A percentile compares a stretch with the other conserved stretches of the same genome.
These are phyloP conservation scores for Bombylius major DNA, from an alignment of 2,888 invertebrate genomes.

Conservation along the genomic window DNA sequence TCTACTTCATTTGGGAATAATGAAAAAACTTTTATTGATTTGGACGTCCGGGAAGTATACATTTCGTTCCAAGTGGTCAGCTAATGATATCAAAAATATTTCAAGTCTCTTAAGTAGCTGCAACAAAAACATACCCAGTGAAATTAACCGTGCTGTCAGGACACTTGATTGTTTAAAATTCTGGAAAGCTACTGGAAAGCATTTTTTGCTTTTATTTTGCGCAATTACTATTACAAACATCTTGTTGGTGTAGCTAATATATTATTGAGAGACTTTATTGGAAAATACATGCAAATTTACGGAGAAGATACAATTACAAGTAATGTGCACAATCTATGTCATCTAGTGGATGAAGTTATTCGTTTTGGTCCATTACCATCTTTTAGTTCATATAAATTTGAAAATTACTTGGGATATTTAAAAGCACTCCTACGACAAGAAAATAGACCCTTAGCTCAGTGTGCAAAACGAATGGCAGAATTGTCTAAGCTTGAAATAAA, in stretches of 20 bases:
- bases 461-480: conserved; percentile 17
- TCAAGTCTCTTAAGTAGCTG: background rate
- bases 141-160: background rate
- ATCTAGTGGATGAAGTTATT: background rate
- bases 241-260: background rate
- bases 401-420: background rate
- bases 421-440: background rate
- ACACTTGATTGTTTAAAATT: background rate
- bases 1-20: background rate
- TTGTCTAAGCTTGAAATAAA: background rate
- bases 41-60: background rate
- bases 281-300: background rate
- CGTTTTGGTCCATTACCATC: background rate
- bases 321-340: background rate
- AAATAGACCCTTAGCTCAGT: conserved; percentile 10
- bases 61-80: background rate
- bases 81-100: background rate
- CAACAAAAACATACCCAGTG: background rate
- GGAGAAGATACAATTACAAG: background rate
- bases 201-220: background rate
- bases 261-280: background rate
- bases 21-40: background rate
- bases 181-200: background rate
- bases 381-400: background rate
- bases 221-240: background rate